Conservation (phyloP, 2,797 vertebrate species). For the Xerus rutilus region DNA sequence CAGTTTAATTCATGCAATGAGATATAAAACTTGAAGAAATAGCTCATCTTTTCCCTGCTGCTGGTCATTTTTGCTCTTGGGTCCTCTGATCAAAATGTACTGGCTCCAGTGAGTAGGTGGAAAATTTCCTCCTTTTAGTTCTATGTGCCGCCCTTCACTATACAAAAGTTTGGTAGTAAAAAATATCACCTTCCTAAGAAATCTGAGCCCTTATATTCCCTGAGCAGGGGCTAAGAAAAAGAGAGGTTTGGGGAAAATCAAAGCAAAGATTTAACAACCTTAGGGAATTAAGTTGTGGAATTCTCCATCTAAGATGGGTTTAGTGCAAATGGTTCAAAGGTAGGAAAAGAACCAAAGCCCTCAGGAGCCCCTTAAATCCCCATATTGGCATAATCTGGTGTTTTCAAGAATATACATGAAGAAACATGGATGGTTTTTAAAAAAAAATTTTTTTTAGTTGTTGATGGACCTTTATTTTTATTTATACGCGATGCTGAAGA, state of each 20-base stretch:
- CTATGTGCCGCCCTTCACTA: neutral
- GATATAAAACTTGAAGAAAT: conserved; percentile 2
- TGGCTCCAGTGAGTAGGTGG: neutral
- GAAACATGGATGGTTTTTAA: too few species aligned
- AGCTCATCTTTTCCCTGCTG: neutral
- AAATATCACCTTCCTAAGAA: conserved; percentile 27
- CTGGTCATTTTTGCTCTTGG: neutral
- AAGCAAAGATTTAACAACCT: neutral
- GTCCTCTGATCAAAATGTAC: conserved; percentile 28
- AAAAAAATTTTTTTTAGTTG: too few species aligned
- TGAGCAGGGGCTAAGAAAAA: conserved; percentile 8
- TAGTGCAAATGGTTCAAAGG: neutral
- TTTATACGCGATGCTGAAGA: too few species aligned
- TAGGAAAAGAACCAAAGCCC: neutral
- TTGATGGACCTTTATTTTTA: too few species aligned
- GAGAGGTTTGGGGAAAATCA: neutral
- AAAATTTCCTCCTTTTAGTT: conserved; percentile 17
- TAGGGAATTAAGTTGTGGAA: neutral
- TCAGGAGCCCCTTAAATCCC: neutral
- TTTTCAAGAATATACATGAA: too few species aligned
- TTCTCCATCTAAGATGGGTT: conserved; percentile 7
- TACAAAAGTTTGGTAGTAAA: neutral
- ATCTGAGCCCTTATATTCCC: neutral
- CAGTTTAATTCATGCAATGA: neutral
- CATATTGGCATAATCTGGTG: neutral